These are phyloP conservation scores for Stenchaetothrips biformis DNA, from an alignment of 2,888 invertebrate species.

Conservation along the genomic window DNA sequence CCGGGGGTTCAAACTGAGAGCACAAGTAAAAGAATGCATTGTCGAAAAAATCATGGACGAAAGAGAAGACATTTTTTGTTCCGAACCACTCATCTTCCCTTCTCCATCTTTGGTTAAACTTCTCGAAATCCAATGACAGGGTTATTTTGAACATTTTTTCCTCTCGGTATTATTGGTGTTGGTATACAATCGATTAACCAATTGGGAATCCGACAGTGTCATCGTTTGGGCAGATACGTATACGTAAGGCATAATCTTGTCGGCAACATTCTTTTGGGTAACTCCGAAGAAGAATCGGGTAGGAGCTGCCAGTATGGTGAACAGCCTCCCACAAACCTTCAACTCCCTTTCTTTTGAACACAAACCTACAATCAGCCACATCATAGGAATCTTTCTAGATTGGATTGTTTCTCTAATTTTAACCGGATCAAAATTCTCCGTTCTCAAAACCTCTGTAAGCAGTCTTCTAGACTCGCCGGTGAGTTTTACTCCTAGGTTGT, in stretches of 20 bases:
- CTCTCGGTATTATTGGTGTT: no score
- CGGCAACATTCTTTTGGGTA: neutral
- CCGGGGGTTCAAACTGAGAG: neutral
- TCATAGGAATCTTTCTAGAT: neutral
- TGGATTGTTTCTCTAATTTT: neutral
- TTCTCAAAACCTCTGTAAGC: neutral
- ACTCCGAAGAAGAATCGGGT: neutral
- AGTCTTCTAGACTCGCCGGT: neutral
- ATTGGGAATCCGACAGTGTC: neutral
- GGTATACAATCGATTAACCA: neutral
- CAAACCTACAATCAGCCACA: neutral
- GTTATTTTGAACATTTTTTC: no score
- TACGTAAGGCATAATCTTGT: neutral
- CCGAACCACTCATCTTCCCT: neutral
- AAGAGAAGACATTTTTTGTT: neutral
- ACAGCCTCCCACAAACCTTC: neutral
- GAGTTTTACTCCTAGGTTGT: neutral
- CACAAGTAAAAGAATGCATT: neutral
- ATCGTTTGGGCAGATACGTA: neutral
- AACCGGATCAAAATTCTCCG: neutral
- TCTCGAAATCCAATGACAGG: neutral
- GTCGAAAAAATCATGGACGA: neutral
- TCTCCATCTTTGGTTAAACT: neutral
- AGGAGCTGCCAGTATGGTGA: neutral
- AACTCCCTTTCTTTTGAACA: neutral